phyloP scores from a whole-genome alignment of 1,140 invertebrate species.

The Bombus haemorrhoidalis region DNA sequence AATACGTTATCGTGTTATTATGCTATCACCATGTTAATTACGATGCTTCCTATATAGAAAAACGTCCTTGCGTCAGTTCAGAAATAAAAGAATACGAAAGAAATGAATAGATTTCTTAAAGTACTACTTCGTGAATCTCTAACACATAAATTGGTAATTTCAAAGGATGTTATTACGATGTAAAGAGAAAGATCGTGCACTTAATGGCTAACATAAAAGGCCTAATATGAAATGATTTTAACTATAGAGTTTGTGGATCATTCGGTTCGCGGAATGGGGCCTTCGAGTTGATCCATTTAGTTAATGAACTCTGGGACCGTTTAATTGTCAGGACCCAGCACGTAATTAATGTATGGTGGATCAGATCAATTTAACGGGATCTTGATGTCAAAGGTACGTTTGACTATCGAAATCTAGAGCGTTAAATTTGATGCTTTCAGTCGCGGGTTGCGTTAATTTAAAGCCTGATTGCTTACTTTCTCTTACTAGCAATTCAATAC shows the following conservation, averaged over 20 bases:
- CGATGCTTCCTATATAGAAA: too few species aligned
- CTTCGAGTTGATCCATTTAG: not conserved
- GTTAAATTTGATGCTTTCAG: not conserved
- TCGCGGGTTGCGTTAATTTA: not conserved
- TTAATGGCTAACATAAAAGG: too few species aligned
- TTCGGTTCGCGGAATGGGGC: not conserved
- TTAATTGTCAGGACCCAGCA: not conserved
- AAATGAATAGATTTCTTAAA: too few species aligned
- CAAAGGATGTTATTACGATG: too few species aligned
- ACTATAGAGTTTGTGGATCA: not conserved
- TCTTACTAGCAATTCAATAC: not conserved
- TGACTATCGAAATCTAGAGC: not conserved
- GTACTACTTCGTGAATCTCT: too few species aligned
- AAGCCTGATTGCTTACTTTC: not conserved
- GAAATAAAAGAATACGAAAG: too few species aligned
- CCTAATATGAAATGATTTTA: not conserved
- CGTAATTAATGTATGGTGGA: not conserved
- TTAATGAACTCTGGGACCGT: slow-evolving; percentile 1
- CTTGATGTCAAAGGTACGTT: not conserved
- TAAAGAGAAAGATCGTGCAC: too few species aligned
- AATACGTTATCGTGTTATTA: too few species aligned
- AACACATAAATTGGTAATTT: too few species aligned
- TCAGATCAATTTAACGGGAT: not conserved
- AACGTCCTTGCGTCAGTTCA: too few species aligned
- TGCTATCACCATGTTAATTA: too few species aligned